Evolutionary conservation across 2,797 vertebrate species (phyloP).

Genomic region (Hirundo rustica): DNA sequence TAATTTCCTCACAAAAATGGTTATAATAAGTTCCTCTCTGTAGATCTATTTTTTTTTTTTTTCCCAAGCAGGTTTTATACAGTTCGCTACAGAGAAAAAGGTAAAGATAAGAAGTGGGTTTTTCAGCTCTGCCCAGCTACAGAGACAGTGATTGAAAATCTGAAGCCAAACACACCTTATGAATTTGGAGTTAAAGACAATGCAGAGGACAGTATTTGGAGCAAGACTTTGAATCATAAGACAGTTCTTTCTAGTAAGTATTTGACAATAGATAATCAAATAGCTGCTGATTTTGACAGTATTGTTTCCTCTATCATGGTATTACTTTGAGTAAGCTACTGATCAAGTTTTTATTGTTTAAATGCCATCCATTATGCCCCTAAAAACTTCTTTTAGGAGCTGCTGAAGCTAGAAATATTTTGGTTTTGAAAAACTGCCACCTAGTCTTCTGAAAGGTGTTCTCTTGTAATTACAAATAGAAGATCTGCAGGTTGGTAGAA

Average conservation of each 20-base stretch:
- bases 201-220: conserved; percentile 84
- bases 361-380: not conserved
- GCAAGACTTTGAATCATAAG: conserved; percentile 87
- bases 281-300: not conserved
- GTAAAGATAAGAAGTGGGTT: conserved; percentile 89
- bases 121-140: conserved; percentile 94
- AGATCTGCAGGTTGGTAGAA: not conserved
- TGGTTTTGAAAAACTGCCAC: not conserved
- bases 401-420: not conserved
- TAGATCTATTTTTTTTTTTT: not conserved
- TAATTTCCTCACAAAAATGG: not conserved
- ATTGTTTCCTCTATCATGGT: not conserved
- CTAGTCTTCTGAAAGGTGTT: not conserved
- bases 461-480: not conserved
- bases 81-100: conserved; percentile 91
- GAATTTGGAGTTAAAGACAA: conserved; percentile 93
- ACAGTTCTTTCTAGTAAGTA: conserved; percentile 80
- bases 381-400: not conserved
- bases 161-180: conserved; percentile 89
- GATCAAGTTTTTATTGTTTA: not conserved
- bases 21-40: not conserved
- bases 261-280: not conserved
- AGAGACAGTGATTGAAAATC: conserved; percentile 90
- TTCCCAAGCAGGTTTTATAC: conserved; percentile 85
- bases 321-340: not conserved